These are phyloP conservation scores for Holacanthus passer DNA, from an alignment of 2,113 vertebrate genomes.

Conservation along the genomic window DNA sequence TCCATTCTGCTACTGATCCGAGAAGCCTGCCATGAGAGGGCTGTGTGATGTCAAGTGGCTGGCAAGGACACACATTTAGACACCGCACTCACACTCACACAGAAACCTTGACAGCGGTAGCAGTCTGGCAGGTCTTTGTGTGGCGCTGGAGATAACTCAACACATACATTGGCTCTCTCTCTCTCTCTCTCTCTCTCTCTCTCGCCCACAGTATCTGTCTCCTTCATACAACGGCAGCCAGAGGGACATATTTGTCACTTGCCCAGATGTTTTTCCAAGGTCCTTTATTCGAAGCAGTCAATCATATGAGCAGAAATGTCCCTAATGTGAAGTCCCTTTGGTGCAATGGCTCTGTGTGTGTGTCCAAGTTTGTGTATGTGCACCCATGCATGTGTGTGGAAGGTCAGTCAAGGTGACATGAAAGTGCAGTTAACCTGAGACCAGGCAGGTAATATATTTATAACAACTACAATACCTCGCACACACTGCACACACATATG, in stretches of 20 bases:
- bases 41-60: constrained; percentile 77
- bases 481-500: constrained; percentile 26
- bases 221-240: constrained; percentile 68
- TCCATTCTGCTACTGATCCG: constrained; percentile 75
- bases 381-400: constrained; percentile 33
- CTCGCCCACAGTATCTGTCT: constrained; percentile 50
- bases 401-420: constrained; percentile 75
- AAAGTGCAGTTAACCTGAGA: constrained; percentile 65
- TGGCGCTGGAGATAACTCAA: constrained; percentile 50
- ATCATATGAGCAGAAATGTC: constrained; percentile 75
- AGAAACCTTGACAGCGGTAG: constrained; percentile 44
- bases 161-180: constrained; percentile 22
- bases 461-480: constrained; percentile 41
- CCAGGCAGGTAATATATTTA: constrained; percentile 63
- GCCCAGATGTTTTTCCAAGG: constrained; percentile 83
- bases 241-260: constrained; percentile 75
- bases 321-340: constrained; percentile 70
- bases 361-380: background rate
- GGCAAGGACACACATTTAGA: constrained; percentile 62
- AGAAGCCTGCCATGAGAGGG: constrained; percentile 71
- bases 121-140: constrained; percentile 72
- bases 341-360: constrained; percentile 31
- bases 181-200: constrained; percentile 7
- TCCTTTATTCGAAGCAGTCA: constrained; percentile 77
- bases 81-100: constrained; percentile 25